phyloP scores from a whole-genome alignment of 35 echinoderm and acorn worm genomes.

The Amphiura filiformis region DNA sequence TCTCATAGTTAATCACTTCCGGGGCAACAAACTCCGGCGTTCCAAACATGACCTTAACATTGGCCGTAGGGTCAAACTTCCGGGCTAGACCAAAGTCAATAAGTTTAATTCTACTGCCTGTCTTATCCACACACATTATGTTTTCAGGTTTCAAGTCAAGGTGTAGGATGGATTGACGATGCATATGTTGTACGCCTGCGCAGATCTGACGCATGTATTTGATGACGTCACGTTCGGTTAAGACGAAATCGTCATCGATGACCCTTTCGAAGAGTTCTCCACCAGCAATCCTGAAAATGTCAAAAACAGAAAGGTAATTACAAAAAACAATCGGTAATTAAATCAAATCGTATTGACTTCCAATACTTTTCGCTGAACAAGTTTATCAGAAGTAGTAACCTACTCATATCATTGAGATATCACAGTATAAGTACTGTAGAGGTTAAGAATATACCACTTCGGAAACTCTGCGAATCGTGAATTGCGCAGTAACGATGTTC shows the following conservation, averaged over 20 bases:
- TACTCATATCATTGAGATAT: too few relatives aligned
- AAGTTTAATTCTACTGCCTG: constrained; percentile 80
- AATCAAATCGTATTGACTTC: neutral
- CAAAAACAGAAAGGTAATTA: neutral
- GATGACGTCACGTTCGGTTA: constrained; percentile 94
- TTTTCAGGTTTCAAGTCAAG: constrained; percentile 99
- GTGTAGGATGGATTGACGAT: constrained; percentile 71
- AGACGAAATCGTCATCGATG: constrained; percentile 87
- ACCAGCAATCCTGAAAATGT: constrained; percentile 51
- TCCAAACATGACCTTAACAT: constrained; percentile 88
- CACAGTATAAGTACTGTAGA: too few relatives aligned
- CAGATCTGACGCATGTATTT: constrained; percentile 96
- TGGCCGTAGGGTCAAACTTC: constrained; percentile 60
- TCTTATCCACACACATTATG: constrained; percentile 84
- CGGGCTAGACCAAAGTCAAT: constrained; percentile 96
- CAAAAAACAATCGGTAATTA: neutral
- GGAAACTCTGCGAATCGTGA: too few relatives aligned
- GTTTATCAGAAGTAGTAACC: too few relatives aligned
- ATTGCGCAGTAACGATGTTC: too few relatives aligned
- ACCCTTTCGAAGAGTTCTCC: constrained; percentile 95
- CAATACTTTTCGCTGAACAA: neutral
- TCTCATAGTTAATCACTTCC: constrained; percentile 97
- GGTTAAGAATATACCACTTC: too few relatives aligned
- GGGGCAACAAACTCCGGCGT: constrained; percentile 98
- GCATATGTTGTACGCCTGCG: constrained; percentile 92